Percentiles rank a stretch among this genome's conserved stretches.
These are phyloP conservation scores for Micrastur ruficollis DNA, from an alignment of 2,797 vertebrate genomes.

Conservation along the genomic window DNA sequence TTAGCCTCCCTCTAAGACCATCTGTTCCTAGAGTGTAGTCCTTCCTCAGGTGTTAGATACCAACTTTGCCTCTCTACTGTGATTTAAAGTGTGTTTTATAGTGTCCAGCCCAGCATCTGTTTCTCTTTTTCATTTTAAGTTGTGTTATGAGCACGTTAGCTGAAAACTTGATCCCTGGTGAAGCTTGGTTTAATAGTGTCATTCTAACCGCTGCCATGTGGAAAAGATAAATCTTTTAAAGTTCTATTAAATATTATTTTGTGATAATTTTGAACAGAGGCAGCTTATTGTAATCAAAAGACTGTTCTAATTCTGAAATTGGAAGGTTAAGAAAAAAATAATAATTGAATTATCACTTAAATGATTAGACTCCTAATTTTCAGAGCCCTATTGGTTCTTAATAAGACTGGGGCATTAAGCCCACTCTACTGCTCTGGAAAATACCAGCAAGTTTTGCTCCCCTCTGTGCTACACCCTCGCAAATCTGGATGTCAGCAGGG, in stretches of 20 bases:
- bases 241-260: not conserved
- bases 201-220: not conserved
- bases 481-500: not conserved
- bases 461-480: not conserved
- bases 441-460: not conserved
- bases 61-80: not conserved
- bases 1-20: slow-evolving; percentile 60
- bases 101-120: not conserved
- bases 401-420: not conserved
- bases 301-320: not conserved
- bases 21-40: slow-evolving; percentile 38
- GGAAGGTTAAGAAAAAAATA: not conserved
- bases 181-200: not conserved
- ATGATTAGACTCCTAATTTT: not conserved
- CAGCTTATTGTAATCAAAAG: not conserved
- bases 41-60: slow-evolving; percentile 14
- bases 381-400: not conserved
- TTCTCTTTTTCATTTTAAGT: not conserved
- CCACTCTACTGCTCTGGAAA: not conserved
- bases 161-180: not conserved
- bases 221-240: not conserved
- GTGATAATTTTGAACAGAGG: not conserved
- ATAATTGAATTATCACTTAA: not conserved
- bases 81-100: not conserved
- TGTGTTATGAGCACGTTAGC: not conserved